These are phyloP conservation scores for Strigamia maritima DNA, from an alignment of 2,888 invertebrate species.

Conservation along the genomic window DNA sequence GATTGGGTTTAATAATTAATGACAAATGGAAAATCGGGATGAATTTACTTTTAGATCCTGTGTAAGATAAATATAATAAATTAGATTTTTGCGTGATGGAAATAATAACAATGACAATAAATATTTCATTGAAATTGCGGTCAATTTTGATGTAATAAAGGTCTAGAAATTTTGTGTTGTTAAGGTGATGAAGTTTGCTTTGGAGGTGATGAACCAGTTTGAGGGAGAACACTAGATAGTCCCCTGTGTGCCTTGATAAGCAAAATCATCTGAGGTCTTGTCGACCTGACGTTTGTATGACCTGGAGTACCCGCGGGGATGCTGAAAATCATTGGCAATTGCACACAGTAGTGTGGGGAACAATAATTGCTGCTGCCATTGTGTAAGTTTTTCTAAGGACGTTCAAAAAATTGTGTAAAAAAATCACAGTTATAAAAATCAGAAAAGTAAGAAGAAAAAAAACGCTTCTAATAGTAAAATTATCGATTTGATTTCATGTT, in stretches of 20 bases:
- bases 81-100: not conserved
- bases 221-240: not conserved
- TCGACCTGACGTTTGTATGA: constrained; percentile 1
- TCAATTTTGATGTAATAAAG: constrained; percentile 7
- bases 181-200: constrained; percentile 21
- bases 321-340: constrained; percentile 29
- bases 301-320: not conserved
- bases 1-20: not conserved
- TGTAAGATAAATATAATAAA: not conserved
- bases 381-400: not conserved
- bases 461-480: too few relatives aligned
- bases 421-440: too few relatives aligned
- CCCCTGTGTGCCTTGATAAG: constrained; percentile 6
- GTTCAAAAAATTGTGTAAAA: not conserved
- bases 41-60: not conserved
- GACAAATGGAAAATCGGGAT: not conserved
- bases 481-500: too few relatives aligned
- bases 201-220: not conserved
- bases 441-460: too few relatives aligned
- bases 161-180: not conserved
- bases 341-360: constrained; percentile 8
- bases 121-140: not conserved
- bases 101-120: not conserved
- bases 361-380: constrained; percentile 4
- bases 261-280: constrained; percentile 4